Percentiles rank a stretch among this genome's conserved stretches.
These are phyloP conservation scores for Rostratula benghalensis DNA, from an alignment of 2,113 vertebrate genomes.

Conservation along the genomic window DNA sequence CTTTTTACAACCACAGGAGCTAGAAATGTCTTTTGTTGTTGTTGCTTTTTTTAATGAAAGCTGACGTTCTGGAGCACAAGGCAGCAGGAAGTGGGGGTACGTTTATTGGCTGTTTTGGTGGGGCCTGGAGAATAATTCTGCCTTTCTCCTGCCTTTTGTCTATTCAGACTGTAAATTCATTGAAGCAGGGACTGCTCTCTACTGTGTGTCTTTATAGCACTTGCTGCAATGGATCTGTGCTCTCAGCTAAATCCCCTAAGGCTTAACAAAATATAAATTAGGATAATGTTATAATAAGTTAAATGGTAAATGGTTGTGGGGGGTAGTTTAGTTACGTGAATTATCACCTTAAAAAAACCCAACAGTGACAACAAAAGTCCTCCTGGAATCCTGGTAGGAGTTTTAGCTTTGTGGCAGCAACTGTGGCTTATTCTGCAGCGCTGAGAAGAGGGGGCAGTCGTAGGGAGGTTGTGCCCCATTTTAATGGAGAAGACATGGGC, in stretches of 20 bases:
- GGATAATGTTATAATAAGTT: constrained; percentile 44
- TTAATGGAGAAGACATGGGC: background rate
- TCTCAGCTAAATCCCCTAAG: constrained; percentile 43
- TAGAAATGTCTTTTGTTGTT: constrained; percentile 56
- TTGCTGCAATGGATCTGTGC: constrained; percentile 29
- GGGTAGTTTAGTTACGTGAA: constrained; percentile 45
- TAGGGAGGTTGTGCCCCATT: background rate
- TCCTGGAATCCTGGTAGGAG: background rate
- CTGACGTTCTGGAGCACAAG: constrained; percentile 46
- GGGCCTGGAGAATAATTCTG: constrained; percentile 61
- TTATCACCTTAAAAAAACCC: background rate
- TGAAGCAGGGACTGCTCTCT: constrained; percentile 40
- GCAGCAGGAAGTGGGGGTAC: constrained; percentile 45
- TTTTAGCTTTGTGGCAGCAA: background rate
- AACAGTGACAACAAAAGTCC: background rate
- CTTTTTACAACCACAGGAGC: constrained; percentile 47
- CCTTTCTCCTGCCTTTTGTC: constrained; percentile 64
- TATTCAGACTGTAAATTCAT: constrained; percentile 57
- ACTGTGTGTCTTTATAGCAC: constrained; percentile 31
- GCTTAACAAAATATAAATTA: constrained; percentile 64
- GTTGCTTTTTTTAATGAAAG: constrained; percentile 48
- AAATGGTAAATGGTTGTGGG: constrained; percentile 11
- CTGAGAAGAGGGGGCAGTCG: background rate
- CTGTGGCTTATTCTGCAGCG: background rate
- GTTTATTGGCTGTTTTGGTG: constrained; percentile 65